Evolutionary conservation across 2,888 invertebrate genomes (phyloP).

Genomic region (Xanthia togata): DNA sequence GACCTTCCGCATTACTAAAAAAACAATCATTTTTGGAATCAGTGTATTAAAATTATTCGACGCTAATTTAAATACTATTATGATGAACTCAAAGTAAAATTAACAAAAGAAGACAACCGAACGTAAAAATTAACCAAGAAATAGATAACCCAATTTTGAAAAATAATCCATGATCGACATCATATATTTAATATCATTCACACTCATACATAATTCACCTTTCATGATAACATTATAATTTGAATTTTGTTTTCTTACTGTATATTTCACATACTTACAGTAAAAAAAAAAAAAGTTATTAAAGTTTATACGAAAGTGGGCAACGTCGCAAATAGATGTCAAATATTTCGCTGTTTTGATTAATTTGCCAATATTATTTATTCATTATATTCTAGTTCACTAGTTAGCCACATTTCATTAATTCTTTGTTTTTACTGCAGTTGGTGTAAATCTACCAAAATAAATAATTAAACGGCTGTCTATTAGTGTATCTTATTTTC

Average conservation of each 20-base stretch:
- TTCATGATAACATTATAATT: background rate
- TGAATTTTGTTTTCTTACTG: too few relatives aligned
- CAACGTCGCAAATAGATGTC: too few relatives aligned
- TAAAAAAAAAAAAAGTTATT: too few relatives aligned
- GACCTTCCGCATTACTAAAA: background rate
- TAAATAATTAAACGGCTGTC: background rate
- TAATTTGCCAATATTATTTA: too few relatives aligned
- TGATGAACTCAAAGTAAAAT: background rate
- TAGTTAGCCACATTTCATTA: too few relatives aligned
- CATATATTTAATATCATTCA: background rate
- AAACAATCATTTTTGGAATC: conserved; percentile 9
- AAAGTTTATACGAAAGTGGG: too few relatives aligned
- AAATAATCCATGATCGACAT: background rate
- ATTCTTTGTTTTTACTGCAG: too few relatives aligned
- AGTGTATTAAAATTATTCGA: conserved; percentile 8
- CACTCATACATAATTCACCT: background rate
- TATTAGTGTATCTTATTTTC: background rate
- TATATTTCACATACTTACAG: too few relatives aligned
- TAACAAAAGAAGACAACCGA: background rate
- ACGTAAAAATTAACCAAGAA: background rate
- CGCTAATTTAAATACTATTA: too few relatives aligned
- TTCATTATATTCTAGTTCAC: too few relatives aligned
- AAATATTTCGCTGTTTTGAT: too few relatives aligned
- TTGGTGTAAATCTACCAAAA: too few relatives aligned
- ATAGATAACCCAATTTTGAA: background rate